Percentiles rank a stretch among this genome's conserved stretches.
phyloP scores from a whole-genome alignment of 2,888 invertebrate species.

The Clanis bilineata region DNA sequence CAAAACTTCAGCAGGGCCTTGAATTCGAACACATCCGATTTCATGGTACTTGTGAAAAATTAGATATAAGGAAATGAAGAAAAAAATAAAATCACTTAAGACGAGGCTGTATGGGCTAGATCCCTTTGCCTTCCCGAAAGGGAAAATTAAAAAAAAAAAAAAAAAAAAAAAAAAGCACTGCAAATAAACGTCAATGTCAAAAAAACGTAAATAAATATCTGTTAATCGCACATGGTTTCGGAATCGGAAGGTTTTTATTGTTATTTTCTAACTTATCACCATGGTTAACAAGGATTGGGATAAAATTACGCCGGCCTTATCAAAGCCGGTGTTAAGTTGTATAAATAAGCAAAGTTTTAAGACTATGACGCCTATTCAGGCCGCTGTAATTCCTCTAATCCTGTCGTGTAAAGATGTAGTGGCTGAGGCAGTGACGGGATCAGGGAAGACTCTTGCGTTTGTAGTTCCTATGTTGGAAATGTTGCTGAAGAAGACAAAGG shows the following conservation, averaged over 20 bases:
- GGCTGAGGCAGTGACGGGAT: conserved; percentile 99
- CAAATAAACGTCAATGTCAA: conserved; percentile 27
- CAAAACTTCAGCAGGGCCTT: too few relatives aligned
- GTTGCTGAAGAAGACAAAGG: conserved; percentile 83
- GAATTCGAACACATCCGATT: too few relatives aligned
- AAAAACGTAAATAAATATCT: conserved; percentile 31
- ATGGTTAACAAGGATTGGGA: conserved; percentile 75
- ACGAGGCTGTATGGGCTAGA: too few relatives aligned
- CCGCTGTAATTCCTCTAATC: conserved; percentile 94
- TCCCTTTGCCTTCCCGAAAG: too few relatives aligned
- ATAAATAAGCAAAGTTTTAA: conserved; percentile 78
- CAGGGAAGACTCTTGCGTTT: conserved; percentile 98
- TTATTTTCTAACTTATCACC: conserved; percentile 22
- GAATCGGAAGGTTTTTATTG: neutral
- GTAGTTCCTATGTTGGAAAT: conserved; percentile 95
- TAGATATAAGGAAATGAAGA: too few relatives aligned
- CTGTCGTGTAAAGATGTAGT: conserved; percentile 97
- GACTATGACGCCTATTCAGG: conserved; percentile 86
- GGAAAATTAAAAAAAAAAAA: too few relatives aligned
- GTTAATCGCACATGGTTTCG: conserved; percentile 39
- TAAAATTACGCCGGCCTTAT: conserved; percentile 67
- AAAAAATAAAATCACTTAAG: too few relatives aligned
- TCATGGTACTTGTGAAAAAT: too few relatives aligned
- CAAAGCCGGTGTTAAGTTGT: conserved; percentile 73
- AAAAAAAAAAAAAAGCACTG: too few relatives aligned